Evolutionary conservation across 2,797 vertebrate species (phyloP), one percentile per base, ranked within the genome.

Genomic region (Enoplosus armatus): DNA sequence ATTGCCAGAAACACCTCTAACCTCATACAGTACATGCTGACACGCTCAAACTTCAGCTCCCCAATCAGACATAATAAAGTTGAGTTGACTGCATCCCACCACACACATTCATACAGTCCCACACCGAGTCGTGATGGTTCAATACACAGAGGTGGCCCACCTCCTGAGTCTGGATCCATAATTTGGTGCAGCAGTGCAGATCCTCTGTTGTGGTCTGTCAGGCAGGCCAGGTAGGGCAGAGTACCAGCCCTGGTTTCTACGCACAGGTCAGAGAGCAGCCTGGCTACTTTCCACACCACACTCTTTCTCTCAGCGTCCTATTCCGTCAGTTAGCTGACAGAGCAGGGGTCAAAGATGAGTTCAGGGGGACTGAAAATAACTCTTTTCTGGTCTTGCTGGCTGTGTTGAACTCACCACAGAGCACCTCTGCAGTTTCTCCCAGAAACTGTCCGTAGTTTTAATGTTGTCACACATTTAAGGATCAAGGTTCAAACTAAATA

Each of bases 221-320:
- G 50, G 31, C n/a, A 53, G 61, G 51, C 51, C 67, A 66, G 80
- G 60, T 70, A 63, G 61, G 72, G 59, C 76, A 73, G 64, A 80
- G 50, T 16, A 48, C 53, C 71, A 62, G 65, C 26, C 14, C 53
- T 75, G 65, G 47, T 77, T 90, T 73, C 58, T 56, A 59, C 77
- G 76, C 79, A 69, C 80, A 86, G 90, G 92, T 92, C 91, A 90
- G 68, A 85, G 91, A 84, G 79, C 87, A 86, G 70, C 62, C 64
- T 43, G 53, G 71, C 84, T 88, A 41, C 82, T 87, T 90, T 91
- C 77, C 77, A 81, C 81, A 43, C 43, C 24, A 35, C 63, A 53
- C 68, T 78, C 68, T 56, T 63, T 66, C 62, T 82, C 71, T 82
- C 77, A 75, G 75, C 77, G 76, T 80, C 60, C 54, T 45, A 35